Conservation (phyloP, 1,140 invertebrate genomes). For the Phymastichus coffea region DNA sequence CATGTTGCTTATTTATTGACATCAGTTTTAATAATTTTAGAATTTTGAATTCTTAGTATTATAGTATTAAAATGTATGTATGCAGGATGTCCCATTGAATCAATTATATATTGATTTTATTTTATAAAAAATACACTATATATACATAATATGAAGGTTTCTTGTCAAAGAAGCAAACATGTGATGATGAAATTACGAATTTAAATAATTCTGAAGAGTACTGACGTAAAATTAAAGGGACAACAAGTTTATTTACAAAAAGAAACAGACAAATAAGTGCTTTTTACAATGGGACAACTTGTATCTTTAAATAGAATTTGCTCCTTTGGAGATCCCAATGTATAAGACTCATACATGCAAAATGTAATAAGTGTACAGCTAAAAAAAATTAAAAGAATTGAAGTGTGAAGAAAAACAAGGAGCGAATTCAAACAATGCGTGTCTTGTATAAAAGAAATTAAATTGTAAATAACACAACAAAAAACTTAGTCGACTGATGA, state of each 20-base stretch:
- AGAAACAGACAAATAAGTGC: background rate
- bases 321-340: conserved; percentile 1
- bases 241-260: conserved; percentile 1
- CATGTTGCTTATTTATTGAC: conserved; percentile 51
- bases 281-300: conserved; percentile 19
- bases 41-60: conserved; percentile 41
- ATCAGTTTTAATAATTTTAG: conserved; percentile 39
- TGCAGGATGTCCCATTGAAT: conserved; percentile 26
- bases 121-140: too few relatives aligned
- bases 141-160: too few relatives aligned
- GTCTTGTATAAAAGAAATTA: conserved; percentile 21
- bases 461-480: conserved; percentile 22
- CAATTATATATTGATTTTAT: too few relatives aligned
- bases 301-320: conserved; percentile 21
- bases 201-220: background rate
- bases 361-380: conserved; percentile 25
- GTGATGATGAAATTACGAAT: background rate
- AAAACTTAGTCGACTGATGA: conserved; percentile 5
- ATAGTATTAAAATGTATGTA: conserved; percentile 35
- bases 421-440: conserved; percentile 9
- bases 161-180: too few relatives aligned
- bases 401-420: background rate
- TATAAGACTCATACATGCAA: conserved; percentile 14
- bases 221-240: background rate
- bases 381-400: background rate